Conservation (phyloP, 2,888 invertebrate genomes). For the Leptarthrus brevirostris region DNA sequence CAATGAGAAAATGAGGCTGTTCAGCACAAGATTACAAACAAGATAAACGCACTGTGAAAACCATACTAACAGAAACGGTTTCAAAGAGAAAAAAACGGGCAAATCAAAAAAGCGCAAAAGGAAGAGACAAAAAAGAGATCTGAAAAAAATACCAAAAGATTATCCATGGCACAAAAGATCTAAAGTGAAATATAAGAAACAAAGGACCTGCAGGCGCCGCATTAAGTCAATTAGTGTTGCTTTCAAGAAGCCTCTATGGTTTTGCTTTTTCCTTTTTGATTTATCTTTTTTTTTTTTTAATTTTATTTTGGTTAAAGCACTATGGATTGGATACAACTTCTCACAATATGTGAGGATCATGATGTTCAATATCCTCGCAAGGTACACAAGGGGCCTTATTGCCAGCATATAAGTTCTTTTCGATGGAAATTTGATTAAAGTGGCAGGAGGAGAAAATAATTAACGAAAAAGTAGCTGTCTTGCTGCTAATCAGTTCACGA, state of each 20-base stretch:
- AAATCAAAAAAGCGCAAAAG: slow-evolving; percentile 1
- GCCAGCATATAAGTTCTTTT: background rate
- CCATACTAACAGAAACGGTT: slow-evolving; percentile 37
- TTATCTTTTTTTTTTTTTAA: slow-evolving; percentile 18
- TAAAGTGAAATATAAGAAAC: slow-evolving; percentile 49
- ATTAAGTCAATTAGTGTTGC: slow-evolving; percentile 52
- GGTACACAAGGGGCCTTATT: background rate
- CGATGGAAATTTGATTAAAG: slow-evolving; percentile 48
- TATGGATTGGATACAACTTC: background rate
- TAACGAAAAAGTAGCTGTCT: slow-evolving; percentile 36
- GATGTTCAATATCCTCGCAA: slow-evolving; percentile 36
- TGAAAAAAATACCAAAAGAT: slow-evolving; percentile 37
- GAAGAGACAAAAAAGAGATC: slow-evolving; percentile 13
- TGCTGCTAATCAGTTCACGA: slow-evolving; percentile 49
- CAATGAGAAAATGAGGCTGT: slow-evolving; percentile 49
- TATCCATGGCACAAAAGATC: slow-evolving; percentile 44
- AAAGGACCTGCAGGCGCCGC: slow-evolving; percentile 53
- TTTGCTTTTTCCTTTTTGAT: slow-evolving; percentile 1
- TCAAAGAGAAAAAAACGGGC: background rate
- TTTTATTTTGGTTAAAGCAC: slow-evolving; percentile 15
- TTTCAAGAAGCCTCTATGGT: slow-evolving; percentile 42
- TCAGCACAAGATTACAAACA: slow-evolving; percentile 49
- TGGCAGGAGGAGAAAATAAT: slow-evolving; percentile 49
- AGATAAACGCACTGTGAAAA: slow-evolving; percentile 49
- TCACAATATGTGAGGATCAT: slow-evolving; percentile 29